Conservation (phyloP, 2,113 vertebrate species). For the Anser brachyrhynchus region DNA sequence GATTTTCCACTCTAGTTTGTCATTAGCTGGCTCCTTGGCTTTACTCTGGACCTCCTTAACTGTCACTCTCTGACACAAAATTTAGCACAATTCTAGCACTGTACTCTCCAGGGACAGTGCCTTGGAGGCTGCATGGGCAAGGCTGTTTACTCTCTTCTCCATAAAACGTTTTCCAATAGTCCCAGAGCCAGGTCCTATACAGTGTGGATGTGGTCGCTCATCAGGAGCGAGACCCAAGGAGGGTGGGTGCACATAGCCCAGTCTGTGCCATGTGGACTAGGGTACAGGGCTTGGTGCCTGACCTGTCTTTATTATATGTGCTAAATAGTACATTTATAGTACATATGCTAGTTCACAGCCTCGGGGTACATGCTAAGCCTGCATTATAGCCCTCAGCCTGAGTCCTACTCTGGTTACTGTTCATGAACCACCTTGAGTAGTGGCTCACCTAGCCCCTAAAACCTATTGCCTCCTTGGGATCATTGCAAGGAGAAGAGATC, state of each 20-base stretch:
- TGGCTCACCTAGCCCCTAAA: background rate
- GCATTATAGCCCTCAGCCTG: background rate
- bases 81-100: background rate
- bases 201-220: background rate
- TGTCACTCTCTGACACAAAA: background rate
- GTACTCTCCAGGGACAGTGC: background rate
- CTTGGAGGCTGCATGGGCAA: background rate
- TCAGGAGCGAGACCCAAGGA: background rate
- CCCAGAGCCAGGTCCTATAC: background rate
- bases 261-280: background rate
- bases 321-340: background rate
- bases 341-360: background rate
- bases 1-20: background rate
- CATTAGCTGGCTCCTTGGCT: background rate
- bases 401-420: background rate
- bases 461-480: background rate
- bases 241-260: background rate
- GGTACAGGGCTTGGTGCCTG: background rate
- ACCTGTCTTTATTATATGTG: background rate
- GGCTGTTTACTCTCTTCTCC: background rate
- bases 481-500: background rate
- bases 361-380: background rate
- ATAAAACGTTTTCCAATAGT: fast-evolving
- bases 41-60: background rate
- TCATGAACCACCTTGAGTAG: background rate